phyloP scores from a whole-genome alignment of 2,888 invertebrate species.

The Tiphia femorata region DNA sequence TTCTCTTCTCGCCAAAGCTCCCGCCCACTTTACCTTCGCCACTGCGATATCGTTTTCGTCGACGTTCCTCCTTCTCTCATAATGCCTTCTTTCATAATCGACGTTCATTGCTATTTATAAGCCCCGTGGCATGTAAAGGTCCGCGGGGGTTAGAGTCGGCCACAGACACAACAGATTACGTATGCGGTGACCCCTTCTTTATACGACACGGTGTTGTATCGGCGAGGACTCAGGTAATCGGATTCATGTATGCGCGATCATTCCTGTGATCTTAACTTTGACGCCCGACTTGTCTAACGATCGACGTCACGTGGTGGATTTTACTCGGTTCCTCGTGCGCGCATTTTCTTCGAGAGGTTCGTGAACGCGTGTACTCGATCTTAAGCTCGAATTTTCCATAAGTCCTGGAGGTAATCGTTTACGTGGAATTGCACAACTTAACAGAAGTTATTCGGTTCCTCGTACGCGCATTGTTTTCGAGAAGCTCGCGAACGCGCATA shows the following conservation, averaged over 20 bases:
- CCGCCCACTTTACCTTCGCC: too few relatives aligned
- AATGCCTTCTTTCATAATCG: neutral
- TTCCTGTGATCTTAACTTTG: neutral
- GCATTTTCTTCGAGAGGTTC: too few relatives aligned
- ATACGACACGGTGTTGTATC: neutral
- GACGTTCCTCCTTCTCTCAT: neutral
- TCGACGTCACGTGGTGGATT: too few relatives aligned
- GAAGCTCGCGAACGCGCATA: too few relatives aligned
- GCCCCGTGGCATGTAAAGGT: conserved; percentile 10
- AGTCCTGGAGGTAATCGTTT: too few relatives aligned
- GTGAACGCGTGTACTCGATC: too few relatives aligned
- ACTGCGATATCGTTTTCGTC: neutral
- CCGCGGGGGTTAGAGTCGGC: conserved; percentile 26
- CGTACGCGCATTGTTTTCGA: too few relatives aligned
- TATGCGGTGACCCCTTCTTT: conserved; percentile 28
- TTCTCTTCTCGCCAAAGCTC: too few relatives aligned
- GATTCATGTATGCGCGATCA: neutral
- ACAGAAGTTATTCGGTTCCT: too few relatives aligned
- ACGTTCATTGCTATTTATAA: conserved; percentile 19
- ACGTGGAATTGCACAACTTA: too few relatives aligned
- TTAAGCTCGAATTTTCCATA: too few relatives aligned
- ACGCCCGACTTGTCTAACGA: neutral
- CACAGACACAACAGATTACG: conserved; percentile 36
- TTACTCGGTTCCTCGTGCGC: too few relatives aligned
- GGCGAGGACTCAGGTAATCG: neutral